A percentile compares a stretch with the other conserved stretches of the same genome.
These are phyloP conservation scores for Gobionotothen gibberifrons DNA, from an alignment of 2,797 vertebrate genomes.

Conservation along the genomic window DNA sequence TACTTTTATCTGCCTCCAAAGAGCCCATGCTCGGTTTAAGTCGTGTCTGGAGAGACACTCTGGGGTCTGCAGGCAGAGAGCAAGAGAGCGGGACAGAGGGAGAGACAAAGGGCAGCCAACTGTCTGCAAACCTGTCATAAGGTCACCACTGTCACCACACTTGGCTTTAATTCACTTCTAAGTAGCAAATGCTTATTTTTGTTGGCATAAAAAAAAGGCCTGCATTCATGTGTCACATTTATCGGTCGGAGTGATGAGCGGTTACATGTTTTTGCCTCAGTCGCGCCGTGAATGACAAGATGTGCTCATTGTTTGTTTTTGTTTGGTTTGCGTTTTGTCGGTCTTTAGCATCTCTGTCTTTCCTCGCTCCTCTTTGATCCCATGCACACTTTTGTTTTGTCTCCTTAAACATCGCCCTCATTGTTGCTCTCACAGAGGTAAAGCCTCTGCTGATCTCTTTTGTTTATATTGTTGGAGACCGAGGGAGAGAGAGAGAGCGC, in stretches of 20 bases:
- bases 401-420: constrained; percentile 83
- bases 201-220: constrained; percentile 14
- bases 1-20: constrained; percentile 74
- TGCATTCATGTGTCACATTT: constrained; percentile 24
- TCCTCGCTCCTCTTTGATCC: constrained; percentile 77
- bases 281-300: constrained; percentile 65
- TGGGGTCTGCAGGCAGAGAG: constrained; percentile 12
- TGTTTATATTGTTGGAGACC: constrained; percentile 82
- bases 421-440: constrained; percentile 83
- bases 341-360: constrained; percentile 79
- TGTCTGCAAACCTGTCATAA: constrained; percentile 33
- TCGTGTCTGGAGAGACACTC: constrained; percentile 54
- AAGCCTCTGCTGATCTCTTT: constrained; percentile 81
- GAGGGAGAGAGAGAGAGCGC: constrained; percentile 66
- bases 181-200: constrained; percentile 36
- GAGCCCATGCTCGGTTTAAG: constrained; percentile 53
- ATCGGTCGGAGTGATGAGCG: constrained; percentile 27
- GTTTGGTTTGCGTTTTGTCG: constrained; percentile 75
- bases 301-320: constrained; percentile 75
- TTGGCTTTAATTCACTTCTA: constrained; percentile 26
- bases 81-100: neutral
- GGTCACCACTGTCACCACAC: constrained; percentile 9
- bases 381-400: constrained; percentile 82
- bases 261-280: constrained; percentile 36
- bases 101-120: constrained; percentile 35